Evolutionary conservation across 2,113 vertebrate species (phyloP).

Genomic region (Microcebus tavaratra): DNA sequence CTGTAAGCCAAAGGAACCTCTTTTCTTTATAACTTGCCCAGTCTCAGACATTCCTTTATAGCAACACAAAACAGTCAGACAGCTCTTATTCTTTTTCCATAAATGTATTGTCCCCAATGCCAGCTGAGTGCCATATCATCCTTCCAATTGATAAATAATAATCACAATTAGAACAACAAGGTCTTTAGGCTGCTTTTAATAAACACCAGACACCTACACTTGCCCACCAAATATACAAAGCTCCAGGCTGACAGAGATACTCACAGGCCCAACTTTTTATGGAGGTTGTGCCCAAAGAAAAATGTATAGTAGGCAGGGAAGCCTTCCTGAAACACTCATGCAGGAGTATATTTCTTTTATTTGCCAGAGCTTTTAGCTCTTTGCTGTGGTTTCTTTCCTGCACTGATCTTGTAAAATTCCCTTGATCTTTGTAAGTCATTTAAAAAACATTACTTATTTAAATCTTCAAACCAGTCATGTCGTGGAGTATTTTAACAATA

Average conservation of each 20-base stretch:
- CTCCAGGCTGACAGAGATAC: background rate
- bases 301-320: background rate
- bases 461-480: background rate
- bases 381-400: conserved; percentile 4
- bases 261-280: background rate
- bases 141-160: background rate
- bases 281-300: background rate
- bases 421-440: conserved; percentile 48
- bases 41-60: background rate
- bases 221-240: background rate
- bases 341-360: background rate
- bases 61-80: background rate
- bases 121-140: background rate
- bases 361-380: background rate
- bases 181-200: background rate
- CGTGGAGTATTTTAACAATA: background rate
- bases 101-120: background rate
- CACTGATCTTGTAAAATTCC: background rate
- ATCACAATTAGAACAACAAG: background rate
- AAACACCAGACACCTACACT: background rate
- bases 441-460: conserved; percentile 40
- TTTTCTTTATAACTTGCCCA: background rate
- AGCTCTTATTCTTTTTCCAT: background rate
- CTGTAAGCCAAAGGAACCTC: background rate
- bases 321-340: background rate